phyloP scores from a whole-genome alignment of 2,797 vertebrate genomes.

The Leptoclinus maculatus region DNA sequence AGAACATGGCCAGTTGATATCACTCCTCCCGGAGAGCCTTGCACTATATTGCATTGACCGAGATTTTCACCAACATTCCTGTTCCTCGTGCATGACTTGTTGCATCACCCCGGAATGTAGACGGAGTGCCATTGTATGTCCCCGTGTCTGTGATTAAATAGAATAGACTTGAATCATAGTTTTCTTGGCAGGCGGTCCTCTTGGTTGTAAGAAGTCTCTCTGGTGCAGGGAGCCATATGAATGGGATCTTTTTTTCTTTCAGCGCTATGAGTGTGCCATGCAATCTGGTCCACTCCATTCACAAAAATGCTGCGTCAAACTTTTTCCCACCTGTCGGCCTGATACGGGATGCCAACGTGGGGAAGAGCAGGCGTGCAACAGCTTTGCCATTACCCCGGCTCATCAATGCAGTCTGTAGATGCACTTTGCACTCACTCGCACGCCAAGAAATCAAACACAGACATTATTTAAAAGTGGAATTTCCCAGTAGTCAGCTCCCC shows the following conservation, averaged over 20 bases:
- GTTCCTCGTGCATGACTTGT: neutral
- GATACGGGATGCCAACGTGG: conserved; percentile 48
- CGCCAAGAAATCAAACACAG: conserved; percentile 58
- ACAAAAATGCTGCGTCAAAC: conserved; percentile 66
- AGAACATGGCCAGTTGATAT: neutral
- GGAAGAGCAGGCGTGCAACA: conserved; percentile 42
- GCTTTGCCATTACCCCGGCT: conserved; percentile 48
- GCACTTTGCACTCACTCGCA: conserved; percentile 49
- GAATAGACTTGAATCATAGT: conserved; percentile 45
- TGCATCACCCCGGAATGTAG: neutral
- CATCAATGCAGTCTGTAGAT: conserved; percentile 49
- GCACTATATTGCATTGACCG: neutral
- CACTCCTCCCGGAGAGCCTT: neutral
- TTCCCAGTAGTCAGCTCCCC: conserved; percentile 52
- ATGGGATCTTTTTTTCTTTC: conserved; percentile 53
- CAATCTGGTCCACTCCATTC: conserved; percentile 73
- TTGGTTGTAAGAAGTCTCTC: conserved; percentile 53
- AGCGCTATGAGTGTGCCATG: conserved; percentile 40
- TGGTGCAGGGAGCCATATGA: conserved; percentile 57
- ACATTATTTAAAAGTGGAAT: conserved; percentile 65
- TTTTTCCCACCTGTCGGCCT: conserved; percentile 63
- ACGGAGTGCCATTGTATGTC: conserved; percentile 5
- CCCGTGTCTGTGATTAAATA: conserved; percentile 38
- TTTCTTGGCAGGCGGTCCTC: conserved; percentile 61
- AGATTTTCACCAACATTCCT: neutral